Percentiles rank a stretch among this genome's conserved stretches.
Conservation (phyloP, 2,113 vertebrate genomes). For the Antechinus stuartii region DNA sequence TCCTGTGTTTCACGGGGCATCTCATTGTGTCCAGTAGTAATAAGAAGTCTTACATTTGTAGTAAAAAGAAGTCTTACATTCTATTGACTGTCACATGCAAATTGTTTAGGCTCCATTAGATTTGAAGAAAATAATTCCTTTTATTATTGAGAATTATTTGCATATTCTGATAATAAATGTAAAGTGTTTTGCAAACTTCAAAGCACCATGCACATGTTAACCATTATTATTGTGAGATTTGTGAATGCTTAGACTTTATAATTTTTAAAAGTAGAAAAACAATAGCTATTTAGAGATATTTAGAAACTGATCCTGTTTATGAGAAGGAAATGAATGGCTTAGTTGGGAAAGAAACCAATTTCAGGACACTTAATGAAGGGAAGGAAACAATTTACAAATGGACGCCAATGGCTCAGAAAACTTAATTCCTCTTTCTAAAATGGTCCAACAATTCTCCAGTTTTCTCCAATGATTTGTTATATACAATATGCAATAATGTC, state of each 20-base stretch:
- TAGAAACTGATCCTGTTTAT: constrained; percentile 44
- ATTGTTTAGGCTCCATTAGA: constrained; percentile 55
- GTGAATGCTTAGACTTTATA: not conserved
- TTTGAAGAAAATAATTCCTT: constrained; percentile 29
- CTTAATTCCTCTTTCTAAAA: constrained; percentile 22
- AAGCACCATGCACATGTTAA: not conserved
- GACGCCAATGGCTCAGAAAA: constrained; percentile 28
- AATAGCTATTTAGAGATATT: constrained; percentile 29
- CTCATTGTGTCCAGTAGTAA: not conserved
- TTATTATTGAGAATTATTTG: constrained; percentile 55
- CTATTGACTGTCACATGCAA: constrained; percentile 24
- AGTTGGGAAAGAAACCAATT: constrained; percentile 17
- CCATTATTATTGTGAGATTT: not conserved
- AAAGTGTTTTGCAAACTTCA: not conserved
- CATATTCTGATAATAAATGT: constrained; percentile 51
- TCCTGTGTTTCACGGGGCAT: not conserved
- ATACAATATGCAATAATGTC: not conserved
- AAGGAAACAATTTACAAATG: constrained; percentile 2
- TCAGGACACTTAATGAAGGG: constrained; percentile 8
- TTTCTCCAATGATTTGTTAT: not conserved
- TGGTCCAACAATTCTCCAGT: not conserved
- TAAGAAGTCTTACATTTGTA: constrained; percentile 33
- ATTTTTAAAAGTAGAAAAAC: constrained; percentile 41
- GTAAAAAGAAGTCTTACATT: constrained; percentile 32
- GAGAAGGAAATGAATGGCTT: constrained; percentile 26